Evolutionary conservation across 2,888 invertebrate species (phyloP).

Genomic region (Rhyacophila evoluta): DNA sequence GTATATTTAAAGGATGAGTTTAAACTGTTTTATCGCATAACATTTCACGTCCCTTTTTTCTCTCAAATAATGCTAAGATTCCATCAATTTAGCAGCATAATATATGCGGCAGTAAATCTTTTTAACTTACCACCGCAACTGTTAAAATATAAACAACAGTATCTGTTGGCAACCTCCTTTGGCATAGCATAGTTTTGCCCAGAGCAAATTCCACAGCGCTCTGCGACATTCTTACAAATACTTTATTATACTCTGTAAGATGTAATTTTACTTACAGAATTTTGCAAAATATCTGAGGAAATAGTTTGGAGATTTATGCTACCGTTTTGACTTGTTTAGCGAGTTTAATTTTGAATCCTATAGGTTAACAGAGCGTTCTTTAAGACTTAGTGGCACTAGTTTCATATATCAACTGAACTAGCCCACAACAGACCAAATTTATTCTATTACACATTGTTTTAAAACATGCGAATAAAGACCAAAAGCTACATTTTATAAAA

Average conservation of each 20-base stretch:
- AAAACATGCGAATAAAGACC: too few relatives aligned
- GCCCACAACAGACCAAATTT: too few relatives aligned
- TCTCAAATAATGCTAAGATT: neutral
- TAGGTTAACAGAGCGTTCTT: neutral
- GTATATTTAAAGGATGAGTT: too few relatives aligned
- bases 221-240: constrained; percentile 24
- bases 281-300: constrained; percentile 19
- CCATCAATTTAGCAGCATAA: neutral
- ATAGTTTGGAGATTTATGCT: constrained; percentile 4
- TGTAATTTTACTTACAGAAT: constrained; percentile 22
- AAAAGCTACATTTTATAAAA: too few relatives aligned
- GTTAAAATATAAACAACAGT: neutral
- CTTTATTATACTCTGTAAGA: constrained; percentile 5
- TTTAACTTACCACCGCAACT: neutral
- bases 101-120: neutral
- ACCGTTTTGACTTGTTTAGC: constrained; percentile 5
- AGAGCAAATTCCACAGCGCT: neutral
- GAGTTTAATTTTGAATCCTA: constrained; percentile 2
- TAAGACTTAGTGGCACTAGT: neutral
- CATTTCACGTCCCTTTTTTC: too few relatives aligned
- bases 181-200: constrained; percentile 17
- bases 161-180: constrained; percentile 17
- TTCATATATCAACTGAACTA: neutral
- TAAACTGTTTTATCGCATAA: too few relatives aligned
- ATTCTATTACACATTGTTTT: too few relatives aligned